Conservation (phyloP, 2,888 invertebrate genomes). For the Dynastes grantii region DNA sequence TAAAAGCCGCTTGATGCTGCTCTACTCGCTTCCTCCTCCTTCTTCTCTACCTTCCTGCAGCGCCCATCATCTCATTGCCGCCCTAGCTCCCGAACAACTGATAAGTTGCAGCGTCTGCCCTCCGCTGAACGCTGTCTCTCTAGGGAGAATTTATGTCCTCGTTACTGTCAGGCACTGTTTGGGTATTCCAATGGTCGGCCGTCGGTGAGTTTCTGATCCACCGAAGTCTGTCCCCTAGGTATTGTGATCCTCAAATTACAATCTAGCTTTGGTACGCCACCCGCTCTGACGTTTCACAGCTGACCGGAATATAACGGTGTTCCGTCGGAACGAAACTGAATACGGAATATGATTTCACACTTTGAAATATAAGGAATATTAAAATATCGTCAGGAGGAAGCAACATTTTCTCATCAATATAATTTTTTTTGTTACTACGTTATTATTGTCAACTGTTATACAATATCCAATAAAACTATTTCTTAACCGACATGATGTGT, state of each 20-base stretch:
- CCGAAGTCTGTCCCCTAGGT: constrained; percentile 66
- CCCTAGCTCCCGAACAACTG: constrained; percentile 33
- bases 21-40: neutral
- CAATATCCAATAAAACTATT: no score
- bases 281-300: constrained; percentile 56
- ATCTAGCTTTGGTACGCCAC: constrained; percentile 63
- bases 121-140: constrained; percentile 53
- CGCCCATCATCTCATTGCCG: neutral
- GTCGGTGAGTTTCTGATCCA: constrained; percentile 60
- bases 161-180: constrained; percentile 70
- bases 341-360: constrained; percentile 14
- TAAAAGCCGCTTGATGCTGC: constrained; percentile 8
- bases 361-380: neutral
- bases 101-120: constrained; percentile 53
- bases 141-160: constrained; percentile 70
- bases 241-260: constrained; percentile 70
- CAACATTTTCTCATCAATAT: neutral
- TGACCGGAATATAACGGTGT: constrained; percentile 67
- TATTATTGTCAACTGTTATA: no score
- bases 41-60: neutral
- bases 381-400: neutral
- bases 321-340: constrained; percentile 40
- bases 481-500: no score
- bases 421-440: neutral
- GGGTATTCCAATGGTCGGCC: constrained; percentile 62